Evolutionary conservation across 2,888 invertebrate genomes (phyloP).

Genomic region (Eubasilissa splendida): DNA sequence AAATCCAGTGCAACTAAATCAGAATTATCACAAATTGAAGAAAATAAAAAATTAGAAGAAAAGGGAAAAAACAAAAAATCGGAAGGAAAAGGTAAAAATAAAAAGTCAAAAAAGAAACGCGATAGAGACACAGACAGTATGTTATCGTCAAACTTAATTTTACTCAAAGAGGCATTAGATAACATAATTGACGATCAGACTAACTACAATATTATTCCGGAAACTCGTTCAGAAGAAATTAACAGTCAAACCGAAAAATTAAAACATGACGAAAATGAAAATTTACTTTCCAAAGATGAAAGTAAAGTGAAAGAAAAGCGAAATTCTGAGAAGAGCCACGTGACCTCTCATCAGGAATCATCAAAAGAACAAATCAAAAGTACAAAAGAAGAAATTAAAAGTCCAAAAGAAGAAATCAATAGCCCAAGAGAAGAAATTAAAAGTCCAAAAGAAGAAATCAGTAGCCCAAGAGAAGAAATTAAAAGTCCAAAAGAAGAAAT

Average conservation of each 20-base stretch:
- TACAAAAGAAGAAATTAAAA: too few relatives aligned
- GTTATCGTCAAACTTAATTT: conserved; percentile 38
- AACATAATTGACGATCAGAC: conserved; percentile 47
- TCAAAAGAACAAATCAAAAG: not conserved
- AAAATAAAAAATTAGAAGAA: not conserved
- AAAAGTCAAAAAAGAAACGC: conserved; percentile 38
- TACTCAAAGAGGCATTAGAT: conserved; percentile 44
- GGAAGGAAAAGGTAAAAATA: conserved; percentile 21
- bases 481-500: conserved; percentile 1
- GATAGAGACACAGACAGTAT: conserved; percentile 41
- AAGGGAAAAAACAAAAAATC: conserved; percentile 12
- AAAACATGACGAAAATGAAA: conserved; percentile 9
- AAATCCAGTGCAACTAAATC: conserved; percentile 20
- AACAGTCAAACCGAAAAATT: not conserved
- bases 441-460: too few relatives aligned
- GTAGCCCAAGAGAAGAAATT: not conserved
- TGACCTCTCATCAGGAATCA: conserved; percentile 2
- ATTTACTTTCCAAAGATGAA: not conserved
- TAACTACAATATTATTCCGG: conserved; percentile 45
- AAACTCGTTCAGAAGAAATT: conserved; percentile 4
- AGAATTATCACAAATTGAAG: not conserved
- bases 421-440: too few relatives aligned
- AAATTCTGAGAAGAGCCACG: not conserved
- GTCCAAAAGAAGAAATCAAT: too few relatives aligned
- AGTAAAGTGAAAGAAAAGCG: not conserved